Evolutionary conservation across 1,140 invertebrate genomes (phyloP), one percentile per base, ranked within the genome.

Genomic region (Heliothis virescens): DNA sequence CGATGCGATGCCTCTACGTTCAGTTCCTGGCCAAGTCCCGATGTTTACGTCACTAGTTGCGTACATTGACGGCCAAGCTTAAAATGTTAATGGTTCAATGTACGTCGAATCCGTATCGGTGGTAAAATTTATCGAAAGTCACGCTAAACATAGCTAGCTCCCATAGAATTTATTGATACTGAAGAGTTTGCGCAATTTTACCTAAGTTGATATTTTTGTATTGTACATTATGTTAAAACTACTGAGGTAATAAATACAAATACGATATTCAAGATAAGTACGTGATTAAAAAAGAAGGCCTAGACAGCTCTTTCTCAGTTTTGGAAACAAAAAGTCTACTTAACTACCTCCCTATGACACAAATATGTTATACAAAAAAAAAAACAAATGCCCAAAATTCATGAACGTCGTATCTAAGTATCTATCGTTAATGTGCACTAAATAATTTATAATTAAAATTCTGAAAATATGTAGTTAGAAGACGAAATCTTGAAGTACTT

Each of bases 21-120:
- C 85, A 85, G 80, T 86, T 86, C 86, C 85, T 85, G 79, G 86
- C 84, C 83, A 87, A 89, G 82, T 87, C 83, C 85, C 86, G 86
- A 87, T 86, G 87, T 93, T 93, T 92, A 92, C 92, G 92, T 94
- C 92, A 94, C 86, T 87, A 84, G 82, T 87, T 94, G 91, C 92
- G 92, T 93, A 92, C 91, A 92, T 92, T 91, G 90, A 91, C 85
- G 88, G 90, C 81, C 85, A 77, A 69, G 84, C 83, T 85, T 77
- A 82, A 72, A 85, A 80, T 72, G 78, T 82, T 82, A 82, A 79
- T 79, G 50, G 77, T 83, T 86, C 82, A 87, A 89, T 86, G 83
- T 85, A 85, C 83, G 62, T 77, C 65, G 79, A 80, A 80, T 11
- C 71, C 59, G 63, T 76, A 62, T 75, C 41, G 65, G 18, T 71